These are phyloP conservation scores for Chaetops frenatus DNA, from an alignment of 2,113 vertebrate species.

Conservation along the genomic window DNA sequence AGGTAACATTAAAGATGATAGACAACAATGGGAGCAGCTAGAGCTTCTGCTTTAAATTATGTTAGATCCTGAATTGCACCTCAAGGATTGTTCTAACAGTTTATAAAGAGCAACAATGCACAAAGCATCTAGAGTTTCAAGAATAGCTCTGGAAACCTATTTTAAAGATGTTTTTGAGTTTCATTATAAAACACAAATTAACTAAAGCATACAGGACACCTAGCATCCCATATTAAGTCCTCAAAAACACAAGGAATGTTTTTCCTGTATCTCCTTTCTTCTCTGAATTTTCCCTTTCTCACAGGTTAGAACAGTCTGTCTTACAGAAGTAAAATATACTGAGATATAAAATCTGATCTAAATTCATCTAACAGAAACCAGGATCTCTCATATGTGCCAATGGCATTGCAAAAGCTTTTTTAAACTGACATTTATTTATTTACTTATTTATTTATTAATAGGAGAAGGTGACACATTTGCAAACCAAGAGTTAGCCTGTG, in stretches of 20 bases:
- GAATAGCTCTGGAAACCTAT: not conserved
- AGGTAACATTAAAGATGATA: not conserved
- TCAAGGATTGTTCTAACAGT: not conserved
- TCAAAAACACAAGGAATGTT: not conserved
- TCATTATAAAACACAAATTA: not conserved
- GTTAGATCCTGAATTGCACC: not conserved
- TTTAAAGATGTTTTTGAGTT: not conserved
- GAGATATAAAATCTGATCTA: not conserved
- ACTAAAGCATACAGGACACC: not conserved
- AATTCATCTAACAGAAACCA: not conserved
- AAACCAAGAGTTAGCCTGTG: not conserved
- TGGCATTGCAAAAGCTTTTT: not conserved
- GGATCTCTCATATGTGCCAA: not conserved
- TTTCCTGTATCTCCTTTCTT: not conserved
- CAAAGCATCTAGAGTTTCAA: not conserved
- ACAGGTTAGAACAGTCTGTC: not conserved
- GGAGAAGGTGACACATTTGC: not conserved
- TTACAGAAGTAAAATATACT: not conserved
- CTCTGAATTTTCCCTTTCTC: not conserved
- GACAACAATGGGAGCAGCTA: not conserved
- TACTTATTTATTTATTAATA: not conserved
- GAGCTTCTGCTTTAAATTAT: not conserved
- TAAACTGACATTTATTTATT: not conserved
- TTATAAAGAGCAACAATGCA: not conserved
- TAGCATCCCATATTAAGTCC: not conserved